Evolutionary conservation across 2,888 invertebrate species (phyloP).

Genomic region (Sylvicola cinctus): DNA sequence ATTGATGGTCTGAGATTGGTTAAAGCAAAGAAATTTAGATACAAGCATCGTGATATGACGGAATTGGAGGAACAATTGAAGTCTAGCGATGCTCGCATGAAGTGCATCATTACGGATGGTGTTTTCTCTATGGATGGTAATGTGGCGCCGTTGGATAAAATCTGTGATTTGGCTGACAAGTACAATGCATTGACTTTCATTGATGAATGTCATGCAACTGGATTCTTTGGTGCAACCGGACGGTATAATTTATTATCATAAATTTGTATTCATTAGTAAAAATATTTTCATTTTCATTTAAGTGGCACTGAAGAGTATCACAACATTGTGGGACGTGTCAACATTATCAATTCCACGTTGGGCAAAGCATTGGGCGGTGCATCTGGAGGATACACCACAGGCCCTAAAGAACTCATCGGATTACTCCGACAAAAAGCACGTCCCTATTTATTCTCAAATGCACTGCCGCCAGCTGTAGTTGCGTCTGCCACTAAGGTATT

Average conservation of each 20-base stretch:
- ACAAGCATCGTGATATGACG: constrained; percentile 61
- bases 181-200: constrained; percentile 63
- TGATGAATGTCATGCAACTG: constrained; percentile 84
- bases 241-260: no score
- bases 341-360: constrained; percentile 78
- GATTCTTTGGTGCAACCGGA: constrained; percentile 75
- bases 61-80: constrained; percentile 58
- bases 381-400: constrained; percentile 70
- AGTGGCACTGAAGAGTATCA: constrained; percentile 77
- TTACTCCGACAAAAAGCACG: constrained; percentile 64
- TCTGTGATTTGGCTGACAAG: constrained; percentile 54
- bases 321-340: constrained; percentile 40
- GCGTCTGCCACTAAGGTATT: constrained; percentile 53
- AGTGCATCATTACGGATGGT: constrained; percentile 74
- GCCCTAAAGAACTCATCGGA: constrained; percentile 51
- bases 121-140: constrained; percentile 93
- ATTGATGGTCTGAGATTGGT: constrained; percentile 81
- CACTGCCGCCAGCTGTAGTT: constrained; percentile 72
- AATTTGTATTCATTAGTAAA: not conserved
- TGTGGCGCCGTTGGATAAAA: constrained; percentile 55
- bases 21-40: constrained; percentile 67
- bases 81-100: constrained; percentile 40
- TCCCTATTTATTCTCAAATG: constrained; percentile 80
- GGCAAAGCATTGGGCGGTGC: constrained; percentile 87
- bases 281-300: constrained; percentile 8